phyloP scores from a whole-genome alignment of 2,113 vertebrate genomes.

The Riparia riparia region DNA sequence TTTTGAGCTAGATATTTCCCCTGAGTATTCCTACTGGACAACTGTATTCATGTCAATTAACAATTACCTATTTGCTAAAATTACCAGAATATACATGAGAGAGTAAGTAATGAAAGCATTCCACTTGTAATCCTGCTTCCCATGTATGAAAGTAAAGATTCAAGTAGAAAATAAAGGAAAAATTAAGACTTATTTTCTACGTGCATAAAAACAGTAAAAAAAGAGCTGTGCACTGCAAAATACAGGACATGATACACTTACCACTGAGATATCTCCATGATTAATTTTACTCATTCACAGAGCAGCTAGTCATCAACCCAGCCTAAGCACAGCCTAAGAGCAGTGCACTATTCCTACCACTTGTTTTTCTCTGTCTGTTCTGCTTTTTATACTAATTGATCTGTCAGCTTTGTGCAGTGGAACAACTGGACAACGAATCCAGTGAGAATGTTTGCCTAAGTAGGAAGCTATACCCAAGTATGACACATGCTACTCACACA shows the following conservation, averaged over 20 bases:
- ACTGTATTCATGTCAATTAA: slow-evolving; percentile 37
- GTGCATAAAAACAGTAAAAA: background rate
- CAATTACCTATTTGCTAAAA: slow-evolving; percentile 42
- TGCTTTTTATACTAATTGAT: background rate
- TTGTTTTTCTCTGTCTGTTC: background rate
- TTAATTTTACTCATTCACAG: background rate
- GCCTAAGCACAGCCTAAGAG: background rate
- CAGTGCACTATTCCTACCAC: background rate
- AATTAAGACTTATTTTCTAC: background rate
- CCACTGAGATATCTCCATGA: background rate
- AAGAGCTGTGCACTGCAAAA: background rate
- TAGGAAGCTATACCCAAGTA: background rate
- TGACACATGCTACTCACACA: background rate
- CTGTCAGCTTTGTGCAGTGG: background rate
- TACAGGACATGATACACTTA: background rate
- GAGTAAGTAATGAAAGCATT: background rate
- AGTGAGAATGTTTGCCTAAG: background rate
- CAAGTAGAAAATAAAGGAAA: background rate
- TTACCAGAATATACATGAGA: background rate
- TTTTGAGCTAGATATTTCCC: slow-evolving; percentile 26
- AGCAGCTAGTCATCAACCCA: background rate
- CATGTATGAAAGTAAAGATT: background rate
- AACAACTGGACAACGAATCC: background rate
- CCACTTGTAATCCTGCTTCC: background rate
- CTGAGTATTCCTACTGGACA: slow-evolving; percentile 18